These are phyloP conservation scores for Lacerta viridis DNA, from an alignment of 2,797 vertebrate genomes.

Conservation along the genomic window DNA sequence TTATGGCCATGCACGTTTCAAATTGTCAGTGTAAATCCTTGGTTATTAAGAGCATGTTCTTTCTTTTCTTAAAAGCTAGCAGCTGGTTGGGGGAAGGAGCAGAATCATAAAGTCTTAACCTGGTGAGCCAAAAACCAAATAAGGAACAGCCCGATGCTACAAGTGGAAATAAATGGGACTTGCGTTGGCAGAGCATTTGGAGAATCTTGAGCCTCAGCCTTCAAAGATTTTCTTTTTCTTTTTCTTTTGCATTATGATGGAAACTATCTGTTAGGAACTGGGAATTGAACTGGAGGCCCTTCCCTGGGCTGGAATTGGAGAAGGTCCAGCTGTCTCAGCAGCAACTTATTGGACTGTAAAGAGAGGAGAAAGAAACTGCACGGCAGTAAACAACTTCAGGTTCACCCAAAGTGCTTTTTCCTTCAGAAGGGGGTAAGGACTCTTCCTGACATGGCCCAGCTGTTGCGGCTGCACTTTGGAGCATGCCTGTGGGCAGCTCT, in stretches of 20 bases:
- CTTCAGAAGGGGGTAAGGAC: background rate
- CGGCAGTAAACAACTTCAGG: background rate
- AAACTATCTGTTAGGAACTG: slow-evolving; percentile 63
- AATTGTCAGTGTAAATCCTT: background rate
- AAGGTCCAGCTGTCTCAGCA: slow-evolving; percentile 26
- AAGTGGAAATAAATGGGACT: slow-evolving; percentile 22
- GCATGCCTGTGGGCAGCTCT: slow-evolving; percentile 58
- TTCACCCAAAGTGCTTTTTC: fast-evolving
- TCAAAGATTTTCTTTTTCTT: background rate
- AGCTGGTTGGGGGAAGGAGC: background rate
- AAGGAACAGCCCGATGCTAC: slow-evolving; percentile 35
- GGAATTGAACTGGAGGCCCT: slow-evolving; percentile 61
- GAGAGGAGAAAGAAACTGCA: slow-evolving; percentile 13
- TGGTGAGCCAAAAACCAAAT: slow-evolving; percentile 66
- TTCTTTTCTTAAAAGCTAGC: background rate
- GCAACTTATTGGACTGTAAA: slow-evolving; percentile 63
- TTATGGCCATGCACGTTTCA: background rate
- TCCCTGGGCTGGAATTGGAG: slow-evolving; percentile 62
- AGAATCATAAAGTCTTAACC: slow-evolving; percentile 35
- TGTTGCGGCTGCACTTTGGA: slow-evolving; percentile 44
- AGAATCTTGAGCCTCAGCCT: background rate
- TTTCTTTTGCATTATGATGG: slow-evolving; percentile 60
- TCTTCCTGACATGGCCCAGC: slow-evolving; percentile 11
- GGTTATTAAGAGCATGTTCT: slow-evolving; percentile 13
- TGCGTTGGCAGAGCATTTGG: slow-evolving; percentile 2